Conservation (phyloP, 2,888 invertebrate species). For the Leptarthrus brevirostris region DNA sequence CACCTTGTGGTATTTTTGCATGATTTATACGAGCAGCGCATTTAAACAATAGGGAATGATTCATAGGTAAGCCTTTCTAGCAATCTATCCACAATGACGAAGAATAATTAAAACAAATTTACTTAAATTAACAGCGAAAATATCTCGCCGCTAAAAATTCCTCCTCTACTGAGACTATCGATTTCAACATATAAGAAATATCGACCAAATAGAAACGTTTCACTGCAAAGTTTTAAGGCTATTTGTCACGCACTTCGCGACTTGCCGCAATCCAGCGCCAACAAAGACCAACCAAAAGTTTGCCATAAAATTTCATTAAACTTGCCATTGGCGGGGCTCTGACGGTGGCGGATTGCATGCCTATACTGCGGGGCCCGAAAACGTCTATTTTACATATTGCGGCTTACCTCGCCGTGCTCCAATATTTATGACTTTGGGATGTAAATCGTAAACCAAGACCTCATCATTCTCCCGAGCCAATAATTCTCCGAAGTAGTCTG, state of each 20-base stretch:
- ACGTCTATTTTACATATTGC: neutral
- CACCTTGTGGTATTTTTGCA: no score
- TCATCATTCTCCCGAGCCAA: conserved; percentile 13
- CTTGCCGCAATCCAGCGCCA: neutral
- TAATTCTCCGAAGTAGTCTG: conserved; percentile 22
- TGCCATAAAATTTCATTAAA: neutral
- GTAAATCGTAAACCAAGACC: conserved; percentile 10
- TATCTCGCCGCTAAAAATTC: neutral
- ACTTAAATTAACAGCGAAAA: neutral
- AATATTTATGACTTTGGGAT: conserved; percentile 10
- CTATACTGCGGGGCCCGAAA: neutral
- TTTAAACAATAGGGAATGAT: neutral
- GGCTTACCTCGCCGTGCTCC: neutral
- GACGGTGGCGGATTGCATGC: neutral
- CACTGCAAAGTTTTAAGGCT: neutral
- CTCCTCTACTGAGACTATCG: conserved; percentile 4
- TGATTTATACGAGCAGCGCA: no score
- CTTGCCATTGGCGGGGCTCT: neutral
- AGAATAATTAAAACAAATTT: neutral
- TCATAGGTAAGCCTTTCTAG: neutral
- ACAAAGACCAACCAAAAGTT: neutral
- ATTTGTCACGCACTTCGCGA: conserved; percentile 15
- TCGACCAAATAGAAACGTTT: conserved; percentile 18
- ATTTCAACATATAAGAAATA: conserved; percentile 13
- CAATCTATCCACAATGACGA: neutral